Conservation (phyloP, 2,888 invertebrate genomes). For the Acronicta alni region DNA sequence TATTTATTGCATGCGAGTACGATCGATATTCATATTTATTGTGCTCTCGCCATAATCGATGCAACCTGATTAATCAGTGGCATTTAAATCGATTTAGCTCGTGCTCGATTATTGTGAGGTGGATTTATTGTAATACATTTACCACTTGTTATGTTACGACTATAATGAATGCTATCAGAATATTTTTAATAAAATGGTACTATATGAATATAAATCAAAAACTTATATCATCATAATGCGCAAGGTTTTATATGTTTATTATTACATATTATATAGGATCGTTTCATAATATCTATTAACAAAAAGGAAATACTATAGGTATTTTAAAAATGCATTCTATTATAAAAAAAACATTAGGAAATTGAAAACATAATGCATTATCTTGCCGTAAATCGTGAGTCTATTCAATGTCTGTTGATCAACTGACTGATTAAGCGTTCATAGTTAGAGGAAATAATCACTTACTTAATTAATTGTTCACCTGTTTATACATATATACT, state of each 20-base stretch:
- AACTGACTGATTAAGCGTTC: not conserved
- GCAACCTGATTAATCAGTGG: constrained; percentile 54
- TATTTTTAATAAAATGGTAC: not conserved
- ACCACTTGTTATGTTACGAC: constrained; percentile 18
- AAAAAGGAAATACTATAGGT: no score
- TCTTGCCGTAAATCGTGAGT: not conserved
- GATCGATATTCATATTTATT: constrained; percentile 59
- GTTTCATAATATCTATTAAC: no score
- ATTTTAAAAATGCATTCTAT: no score
- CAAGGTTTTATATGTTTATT: not conserved
- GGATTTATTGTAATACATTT: constrained; percentile 30
- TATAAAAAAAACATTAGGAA: not conserved
- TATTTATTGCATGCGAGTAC: constrained; percentile 54
- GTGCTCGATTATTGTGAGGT: constrained; percentile 37
- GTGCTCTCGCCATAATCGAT: constrained; percentile 43
- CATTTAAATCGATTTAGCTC: constrained; percentile 44
- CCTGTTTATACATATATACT: no score
- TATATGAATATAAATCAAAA: not conserved
- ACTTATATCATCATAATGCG: not conserved
- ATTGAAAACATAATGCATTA: not conserved
- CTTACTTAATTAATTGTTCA: no score
- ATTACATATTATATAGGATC: not conserved
- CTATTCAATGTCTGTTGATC: not conserved
- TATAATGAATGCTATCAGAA: constrained; percentile 1
- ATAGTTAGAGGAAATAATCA: no score